Percentiles rank a stretch among this genome's conserved stretches.
These are phyloP conservation scores for Morbakka virulenta DNA, from an alignment of 30 jellyfish, hydroid and myxozoan genomes.

Conservation along the genomic window DNA sequence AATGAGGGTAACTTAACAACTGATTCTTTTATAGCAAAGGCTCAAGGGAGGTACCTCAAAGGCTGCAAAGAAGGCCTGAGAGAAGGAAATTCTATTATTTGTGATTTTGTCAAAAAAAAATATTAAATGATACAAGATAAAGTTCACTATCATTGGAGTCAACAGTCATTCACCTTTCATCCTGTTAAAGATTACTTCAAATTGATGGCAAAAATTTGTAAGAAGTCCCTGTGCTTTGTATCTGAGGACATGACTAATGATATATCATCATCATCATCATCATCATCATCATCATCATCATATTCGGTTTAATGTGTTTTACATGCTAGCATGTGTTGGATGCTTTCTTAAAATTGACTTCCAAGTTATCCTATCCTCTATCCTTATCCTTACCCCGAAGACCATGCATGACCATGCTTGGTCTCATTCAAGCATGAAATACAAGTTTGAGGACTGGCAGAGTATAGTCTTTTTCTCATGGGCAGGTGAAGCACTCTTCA, in stretches of 20 bases:
- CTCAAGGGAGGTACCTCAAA: slow-evolving; percentile 48
- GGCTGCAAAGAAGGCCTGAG: slow-evolving; percentile 49
- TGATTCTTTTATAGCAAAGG: slow-evolving; percentile 62
- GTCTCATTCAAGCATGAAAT: too few relatives aligned
- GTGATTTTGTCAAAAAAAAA: slow-evolving; percentile 52
- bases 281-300: too few relatives aligned
- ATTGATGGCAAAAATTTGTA: slow-evolving; percentile 1
- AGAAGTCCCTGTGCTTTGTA: slow-evolving; percentile 43
- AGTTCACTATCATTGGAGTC: slow-evolving; percentile 40
- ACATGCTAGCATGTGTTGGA: too few relatives aligned
- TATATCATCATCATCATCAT: too few relatives aligned
- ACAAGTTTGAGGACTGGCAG: too few relatives aligned
- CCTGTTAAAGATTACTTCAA: slow-evolving; percentile 12
- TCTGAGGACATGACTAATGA: slow-evolving; percentile 57
- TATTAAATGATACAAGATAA: slow-evolving; percentile 22
- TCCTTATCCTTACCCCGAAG: too few relatives aligned
- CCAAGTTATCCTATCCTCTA: too few relatives aligned
- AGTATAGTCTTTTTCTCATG: too few relatives aligned
- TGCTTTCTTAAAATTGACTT: too few relatives aligned
- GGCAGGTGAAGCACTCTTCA: too few relatives aligned
- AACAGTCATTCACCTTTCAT: slow-evolving; percentile 31
- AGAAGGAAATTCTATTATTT: slow-evolving; percentile 32
- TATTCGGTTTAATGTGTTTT: too few relatives aligned
- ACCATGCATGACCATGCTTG: too few relatives aligned
- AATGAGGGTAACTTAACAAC: slow-evolving; percentile 34